Evolutionary conservation across 1,140 invertebrate genomes (phyloP).

Genomic region (Linepithema humile): DNA sequence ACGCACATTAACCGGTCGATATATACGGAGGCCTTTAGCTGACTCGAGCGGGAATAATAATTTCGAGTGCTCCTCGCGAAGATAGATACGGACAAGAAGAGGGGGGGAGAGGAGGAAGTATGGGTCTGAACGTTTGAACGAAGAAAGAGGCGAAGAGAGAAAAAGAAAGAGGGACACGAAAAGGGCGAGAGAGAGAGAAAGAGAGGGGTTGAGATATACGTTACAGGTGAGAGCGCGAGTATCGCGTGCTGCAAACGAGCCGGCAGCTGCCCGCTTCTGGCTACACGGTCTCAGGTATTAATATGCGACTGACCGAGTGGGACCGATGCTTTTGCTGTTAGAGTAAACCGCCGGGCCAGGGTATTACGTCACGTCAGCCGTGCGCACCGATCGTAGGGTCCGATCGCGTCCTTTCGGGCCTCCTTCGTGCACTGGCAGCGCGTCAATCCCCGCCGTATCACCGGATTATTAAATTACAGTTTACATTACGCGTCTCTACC

Average conservation of each 20-base stretch:
- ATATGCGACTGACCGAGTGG: slow-evolving; percentile 82
- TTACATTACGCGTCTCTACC: not conserved
- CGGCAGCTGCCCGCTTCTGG: slow-evolving; percentile 81
- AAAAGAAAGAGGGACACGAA: not conserved
- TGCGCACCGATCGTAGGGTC: slow-evolving; percentile 6
- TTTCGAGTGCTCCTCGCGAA: slow-evolving; percentile 66
- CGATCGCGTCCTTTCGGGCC: slow-evolving; percentile 13
- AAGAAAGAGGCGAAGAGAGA: not conserved
- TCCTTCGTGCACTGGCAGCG: not conserved
- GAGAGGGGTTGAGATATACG: slow-evolving; percentile 72
- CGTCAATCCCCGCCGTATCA: not conserved
- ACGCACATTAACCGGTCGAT: slow-evolving; percentile 65
- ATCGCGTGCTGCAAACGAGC: slow-evolving; percentile 82
- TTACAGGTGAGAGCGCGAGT: slow-evolving; percentile 83
- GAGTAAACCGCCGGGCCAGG: slow-evolving; percentile 59
- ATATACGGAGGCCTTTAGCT: slow-evolving; percentile 65
- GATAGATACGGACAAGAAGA: slow-evolving; percentile 66
- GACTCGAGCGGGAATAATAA: slow-evolving; percentile 68
- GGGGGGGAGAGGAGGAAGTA: not conserved
- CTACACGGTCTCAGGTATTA: slow-evolving; percentile 77
- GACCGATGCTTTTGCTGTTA: slow-evolving; percentile 77
- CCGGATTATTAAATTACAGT: slow-evolving; percentile 47
- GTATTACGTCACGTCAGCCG: slow-evolving; percentile 70
- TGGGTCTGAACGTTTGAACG: not conserved
- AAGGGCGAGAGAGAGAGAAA: slow-evolving; percentile 57